Base-by-base conservation (phyloP, 2,797 vertebrate genomes). In the Peromyscus attwateri region DNA sequence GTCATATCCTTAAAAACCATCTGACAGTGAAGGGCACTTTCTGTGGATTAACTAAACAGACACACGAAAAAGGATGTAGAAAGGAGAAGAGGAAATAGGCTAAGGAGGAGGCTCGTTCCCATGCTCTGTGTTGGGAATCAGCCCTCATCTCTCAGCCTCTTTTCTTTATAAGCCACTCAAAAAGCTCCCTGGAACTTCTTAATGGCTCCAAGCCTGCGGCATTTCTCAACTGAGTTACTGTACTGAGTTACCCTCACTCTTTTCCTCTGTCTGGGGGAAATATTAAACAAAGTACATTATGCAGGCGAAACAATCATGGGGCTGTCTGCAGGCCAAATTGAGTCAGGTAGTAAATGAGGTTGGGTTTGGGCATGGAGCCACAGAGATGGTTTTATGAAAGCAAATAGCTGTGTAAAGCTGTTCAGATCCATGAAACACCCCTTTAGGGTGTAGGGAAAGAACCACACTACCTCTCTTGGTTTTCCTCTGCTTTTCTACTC, bases 21-120 rank as follows among this genome's bases (percentile, higher is more conserved):
- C 92, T 95, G 64, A 96, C 91, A 96, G 91, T 89, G 64, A 97
- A 95, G 92, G 73, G 90, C 73, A 88, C 93, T 96, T 93, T 94
- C 37, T 1, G 1, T 71, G 84, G 66, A 97, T 97, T 96, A 97
- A 85, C 60, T 68, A 70, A 94, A 85, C 64, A 96, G 92, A 94
- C 55, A 37, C 19, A 73, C 3, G 31, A 91, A 52, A 4, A 90
- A 52, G 37, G 76, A 91, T 81, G 77, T 89, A 81, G 77, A 25
- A 19, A 29, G 40, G 46, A 81, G 57, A 79, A 43, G 43, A 94
- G 66, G 46, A 62, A 62, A 25, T 1, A 21, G 17, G 49, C 62
- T 83, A 52, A 7, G 40, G 66, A 73, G 57, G 9, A 10, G 13
- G 3, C 92, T 73, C 27, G 16, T 31, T 73, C 87, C 94, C 29